Conservation (phyloP, 2,888 invertebrate genomes). For the Yponomeuta cagnagella region DNA sequence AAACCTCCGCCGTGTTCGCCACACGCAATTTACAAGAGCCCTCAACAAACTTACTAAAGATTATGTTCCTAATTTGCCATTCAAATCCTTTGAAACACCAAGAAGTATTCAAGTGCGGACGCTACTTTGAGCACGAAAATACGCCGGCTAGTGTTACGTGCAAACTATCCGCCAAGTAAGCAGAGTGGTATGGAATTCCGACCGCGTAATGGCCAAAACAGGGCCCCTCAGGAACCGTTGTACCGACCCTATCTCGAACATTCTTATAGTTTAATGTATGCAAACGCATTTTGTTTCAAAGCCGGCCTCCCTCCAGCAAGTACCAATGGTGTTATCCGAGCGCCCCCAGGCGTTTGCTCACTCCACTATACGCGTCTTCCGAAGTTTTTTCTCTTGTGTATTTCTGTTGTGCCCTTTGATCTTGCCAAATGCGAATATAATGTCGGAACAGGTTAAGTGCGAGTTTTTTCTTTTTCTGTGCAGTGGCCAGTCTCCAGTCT, state of each 20-base stretch:
- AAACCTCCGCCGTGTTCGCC: background rate
- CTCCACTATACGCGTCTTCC: slow-evolving; percentile 26
- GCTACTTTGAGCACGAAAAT: slow-evolving; percentile 63
- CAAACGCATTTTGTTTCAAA: slow-evolving; percentile 77
- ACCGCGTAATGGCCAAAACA: slow-evolving; percentile 74
- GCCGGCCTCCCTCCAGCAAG: slow-evolving; percentile 61
- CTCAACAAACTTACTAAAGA: slow-evolving; percentile 29
- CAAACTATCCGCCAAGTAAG: slow-evolving; percentile 67
- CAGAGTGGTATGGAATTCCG: slow-evolving; percentile 58
- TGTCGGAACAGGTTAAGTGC: slow-evolving; percentile 64
- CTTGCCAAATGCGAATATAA: slow-evolving; percentile 72
- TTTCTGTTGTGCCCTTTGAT: slow-evolving; percentile 72
- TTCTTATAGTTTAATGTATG: slow-evolving; percentile 76
- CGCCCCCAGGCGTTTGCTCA: slow-evolving; percentile 48
- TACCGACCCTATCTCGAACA: slow-evolving; percentile 70
- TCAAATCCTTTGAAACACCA: slow-evolving; percentile 67
- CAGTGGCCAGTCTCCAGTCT: background rate
- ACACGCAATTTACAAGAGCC: slow-evolving; percentile 9
- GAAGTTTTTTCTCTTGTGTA: slow-evolving; percentile 57
- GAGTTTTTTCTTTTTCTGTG: slow-evolving; percentile 38
- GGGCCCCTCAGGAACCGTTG: slow-evolving; percentile 54
- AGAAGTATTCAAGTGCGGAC: slow-evolving; percentile 53
- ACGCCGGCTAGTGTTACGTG: slow-evolving; percentile 65
- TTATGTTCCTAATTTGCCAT: slow-evolving; percentile 68
- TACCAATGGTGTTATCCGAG: slow-evolving; percentile 54